Evolutionary conservation across 2,888 invertebrate species (phyloP).

Genomic region (Euspilapteryx auroguttella): DNA sequence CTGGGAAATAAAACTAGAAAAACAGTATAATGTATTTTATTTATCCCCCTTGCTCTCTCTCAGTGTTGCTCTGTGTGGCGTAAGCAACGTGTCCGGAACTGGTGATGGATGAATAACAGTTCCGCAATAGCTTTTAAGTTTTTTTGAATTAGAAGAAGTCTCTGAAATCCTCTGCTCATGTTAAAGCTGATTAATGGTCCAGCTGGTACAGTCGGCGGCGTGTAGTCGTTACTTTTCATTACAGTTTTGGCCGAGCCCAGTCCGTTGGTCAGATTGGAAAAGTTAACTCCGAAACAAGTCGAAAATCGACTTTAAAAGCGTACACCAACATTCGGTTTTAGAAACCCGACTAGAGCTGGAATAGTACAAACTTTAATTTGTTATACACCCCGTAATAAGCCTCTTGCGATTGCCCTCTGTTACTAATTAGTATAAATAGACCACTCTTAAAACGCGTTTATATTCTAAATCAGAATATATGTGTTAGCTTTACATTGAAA

Average conservation of each 20-base stretch:
- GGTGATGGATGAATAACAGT: no score
- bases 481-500: not conserved
- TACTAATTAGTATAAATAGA: conserved; percentile 59
- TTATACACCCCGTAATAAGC: conserved; percentile 59
- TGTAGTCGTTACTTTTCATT: conserved; percentile 62
- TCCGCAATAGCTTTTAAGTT: no score
- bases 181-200: conserved; percentile 47
- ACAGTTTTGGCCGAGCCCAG: conserved; percentile 46
- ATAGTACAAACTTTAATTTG: conserved; percentile 59
- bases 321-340: conserved; percentile 54
- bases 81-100: no score
- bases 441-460: no score
- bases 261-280: conserved; percentile 56
- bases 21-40: no score
- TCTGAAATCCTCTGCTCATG: no score
- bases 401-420: conserved; percentile 57
- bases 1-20: no score
- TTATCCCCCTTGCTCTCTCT: no score
- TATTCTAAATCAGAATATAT: no score
- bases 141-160: no score
- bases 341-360: conserved; percentile 36
- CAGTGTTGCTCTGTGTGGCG: no score
- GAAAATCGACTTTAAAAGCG: conserved; percentile 58
- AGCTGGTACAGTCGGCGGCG: conserved; percentile 25
- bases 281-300: conserved; percentile 45